A percentile compares a stretch with the other conserved stretches of the same genome.
Conservation (phyloP, 2,797 vertebrate species). For the Sebastolobus alascanus region DNA sequence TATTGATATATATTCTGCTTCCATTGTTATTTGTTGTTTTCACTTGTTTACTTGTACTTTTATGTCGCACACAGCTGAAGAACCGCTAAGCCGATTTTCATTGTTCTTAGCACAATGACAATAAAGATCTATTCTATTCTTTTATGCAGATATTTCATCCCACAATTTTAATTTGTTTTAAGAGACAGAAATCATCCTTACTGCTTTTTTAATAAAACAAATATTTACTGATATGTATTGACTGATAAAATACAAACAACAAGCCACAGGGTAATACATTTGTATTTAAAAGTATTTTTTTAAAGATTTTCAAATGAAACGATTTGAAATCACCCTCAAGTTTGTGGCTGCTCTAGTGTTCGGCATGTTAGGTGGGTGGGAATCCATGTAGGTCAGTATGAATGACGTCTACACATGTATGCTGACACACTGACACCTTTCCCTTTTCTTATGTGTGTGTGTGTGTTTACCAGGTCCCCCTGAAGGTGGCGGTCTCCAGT, state of each 20-base stretch:
- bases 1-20: too few relatives aligned
- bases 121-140: too few relatives aligned
- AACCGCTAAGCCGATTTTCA: too few relatives aligned
- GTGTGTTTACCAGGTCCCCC: conserved; percentile 88
- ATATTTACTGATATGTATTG: not conserved
- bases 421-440: conserved; percentile 15
- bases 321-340: not conserved
- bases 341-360: not conserved
- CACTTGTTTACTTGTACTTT: too few relatives aligned
- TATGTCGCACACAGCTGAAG: too few relatives aligned
- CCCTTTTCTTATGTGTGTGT: conserved; percentile 15
- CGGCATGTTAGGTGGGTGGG: conserved; percentile 8
- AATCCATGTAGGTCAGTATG: conserved; percentile 32
- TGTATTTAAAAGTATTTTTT: not conserved
- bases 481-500: conserved; percentile 91
- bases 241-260: not conserved
- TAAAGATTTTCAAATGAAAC: not conserved
- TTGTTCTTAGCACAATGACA: too few relatives aligned
- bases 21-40: too few relatives aligned
- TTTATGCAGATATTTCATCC: not conserved
- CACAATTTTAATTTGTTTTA: not conserved
- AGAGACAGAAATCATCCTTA: not conserved
- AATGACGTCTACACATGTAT: not conserved
- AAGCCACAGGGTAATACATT: not conserved
- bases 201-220: not conserved